Evolutionary conservation across 2,888 invertebrate species (phyloP).

Genomic region (Zelleria hepariella): DNA sequence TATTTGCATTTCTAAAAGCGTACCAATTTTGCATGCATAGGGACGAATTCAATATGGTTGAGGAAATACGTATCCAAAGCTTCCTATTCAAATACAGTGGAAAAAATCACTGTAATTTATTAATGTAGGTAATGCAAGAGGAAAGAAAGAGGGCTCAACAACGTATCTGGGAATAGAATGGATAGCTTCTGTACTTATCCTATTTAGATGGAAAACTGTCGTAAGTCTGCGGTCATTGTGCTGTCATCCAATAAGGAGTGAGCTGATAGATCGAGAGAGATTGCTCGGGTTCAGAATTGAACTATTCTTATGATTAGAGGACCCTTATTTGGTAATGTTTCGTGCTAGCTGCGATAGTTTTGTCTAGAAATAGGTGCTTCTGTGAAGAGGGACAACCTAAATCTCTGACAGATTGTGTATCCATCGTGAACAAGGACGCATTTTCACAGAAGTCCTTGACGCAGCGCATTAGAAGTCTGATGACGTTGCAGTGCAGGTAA

Average conservation of each 20-base stretch:
- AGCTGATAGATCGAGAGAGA: neutral
- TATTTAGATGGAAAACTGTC: neutral
- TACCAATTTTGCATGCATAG: no score
- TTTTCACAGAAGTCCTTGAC: no score
- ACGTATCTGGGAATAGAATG: neutral
- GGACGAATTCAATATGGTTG: no score
- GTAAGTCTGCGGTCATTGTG: neutral
- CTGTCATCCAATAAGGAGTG: neutral
- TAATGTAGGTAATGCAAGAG: no score
- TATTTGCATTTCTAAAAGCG: no score
- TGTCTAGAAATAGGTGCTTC: neutral
- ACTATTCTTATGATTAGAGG: neutral
- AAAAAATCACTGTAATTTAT: no score
- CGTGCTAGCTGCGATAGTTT: neutral
- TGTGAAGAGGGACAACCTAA: neutral
- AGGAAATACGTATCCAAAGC: no score
- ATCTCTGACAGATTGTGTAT: no score
- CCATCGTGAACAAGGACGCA: neutral
- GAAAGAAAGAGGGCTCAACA: no score
- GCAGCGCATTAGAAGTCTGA: no score
- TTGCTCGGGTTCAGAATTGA: neutral
- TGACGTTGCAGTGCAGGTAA: no score
- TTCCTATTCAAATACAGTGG: no score
- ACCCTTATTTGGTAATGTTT: neutral
- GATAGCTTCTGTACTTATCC: neutral